Conservation (phyloP, 2,797 vertebrate species). For the Adelosebastes latens region DNA sequence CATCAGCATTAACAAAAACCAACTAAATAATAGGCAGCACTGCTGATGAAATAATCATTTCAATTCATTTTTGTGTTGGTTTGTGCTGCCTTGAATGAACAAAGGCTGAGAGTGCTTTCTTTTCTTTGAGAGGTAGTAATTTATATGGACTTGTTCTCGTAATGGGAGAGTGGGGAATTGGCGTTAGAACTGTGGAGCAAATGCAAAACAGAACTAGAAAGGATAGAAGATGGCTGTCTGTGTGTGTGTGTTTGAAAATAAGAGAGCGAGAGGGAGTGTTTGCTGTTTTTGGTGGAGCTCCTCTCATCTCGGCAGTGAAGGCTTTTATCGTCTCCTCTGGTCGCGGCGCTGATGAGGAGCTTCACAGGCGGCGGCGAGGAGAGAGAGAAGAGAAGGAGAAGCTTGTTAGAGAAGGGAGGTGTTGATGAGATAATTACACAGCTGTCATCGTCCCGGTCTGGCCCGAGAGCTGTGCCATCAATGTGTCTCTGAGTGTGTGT, state of each 20-base stretch:
- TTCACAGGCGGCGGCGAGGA: constrained; percentile 23
- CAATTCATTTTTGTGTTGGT: constrained; percentile 30
- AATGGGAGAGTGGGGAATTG: constrained; percentile 55
- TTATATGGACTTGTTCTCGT: constrained; percentile 42
- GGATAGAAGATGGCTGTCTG: constrained; percentile 12
- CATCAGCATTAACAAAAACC: background rate
- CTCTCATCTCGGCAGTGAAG: constrained; percentile 57
- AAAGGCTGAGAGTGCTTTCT: constrained; percentile 10
- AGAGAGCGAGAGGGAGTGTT: background rate
- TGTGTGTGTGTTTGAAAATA: background rate
- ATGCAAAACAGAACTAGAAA: constrained; percentile 38
- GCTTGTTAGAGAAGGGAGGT: constrained; percentile 70
- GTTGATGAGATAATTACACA: constrained; percentile 79
- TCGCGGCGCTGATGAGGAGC: constrained; percentile 53
- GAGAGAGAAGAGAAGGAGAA: constrained; percentile 52
- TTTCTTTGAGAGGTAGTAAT: constrained; percentile 27
- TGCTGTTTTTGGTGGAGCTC: constrained; percentile 37
- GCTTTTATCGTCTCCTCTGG: constrained; percentile 66
- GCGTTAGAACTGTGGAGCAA: constrained; percentile 19
- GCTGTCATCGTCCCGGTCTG: constrained; percentile 67
- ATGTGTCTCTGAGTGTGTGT: background rate
- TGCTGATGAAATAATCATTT: constrained; percentile 28
- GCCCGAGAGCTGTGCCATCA: constrained; percentile 43
- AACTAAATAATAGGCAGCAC: background rate
- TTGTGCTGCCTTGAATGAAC: constrained; percentile 6